A percentile compares a stretch with the other conserved stretches of the same genome.
Evolutionary conservation across 2,888 invertebrate species (phyloP).

Genomic region (Drosophila pseudotalamancana): DNA sequence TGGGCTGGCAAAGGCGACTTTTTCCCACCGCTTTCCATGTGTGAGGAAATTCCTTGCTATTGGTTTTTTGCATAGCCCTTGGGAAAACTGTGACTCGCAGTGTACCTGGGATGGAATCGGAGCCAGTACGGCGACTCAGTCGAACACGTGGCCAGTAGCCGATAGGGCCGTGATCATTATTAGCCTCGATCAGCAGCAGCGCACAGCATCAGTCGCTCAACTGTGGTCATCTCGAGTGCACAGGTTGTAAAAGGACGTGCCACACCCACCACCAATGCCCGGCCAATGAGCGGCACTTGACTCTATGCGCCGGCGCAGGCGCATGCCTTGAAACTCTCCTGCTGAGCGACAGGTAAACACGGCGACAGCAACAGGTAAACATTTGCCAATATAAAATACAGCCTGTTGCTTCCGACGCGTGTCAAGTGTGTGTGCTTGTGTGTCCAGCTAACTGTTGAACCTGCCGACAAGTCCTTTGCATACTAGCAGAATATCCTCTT

Average conservation of each 20-base stretch:
- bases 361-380: conserved; percentile 67
- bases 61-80: conserved; percentile 63
- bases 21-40: conserved; percentile 59
- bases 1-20: conserved; percentile 43
- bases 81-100: conserved; percentile 49
- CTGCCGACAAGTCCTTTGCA: conserved; percentile 10
- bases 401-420: conserved; percentile 48
- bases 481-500: too few species aligned
- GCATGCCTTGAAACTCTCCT: conserved; percentile 32
- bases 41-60: conserved; percentile 58
- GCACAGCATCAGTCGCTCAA: conserved; percentile 27
- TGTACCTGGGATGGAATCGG: conserved; percentile 19
- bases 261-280: conserved; percentile 21
- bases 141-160: conserved; percentile 64
- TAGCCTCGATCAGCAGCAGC: conserved; percentile 10
- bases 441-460: conserved; percentile 21
- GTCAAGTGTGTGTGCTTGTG: conserved; percentile 49
- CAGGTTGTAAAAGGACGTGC: conserved; percentile 63
- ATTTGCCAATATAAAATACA: conserved; percentile 58
- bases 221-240: conserved; percentile 72
- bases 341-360: conserved; percentile 64
- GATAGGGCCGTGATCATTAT: conserved; percentile 27
- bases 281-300: conserved; percentile 65
- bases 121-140: not conserved
- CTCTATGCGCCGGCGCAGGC: conserved; percentile 79